These are phyloP conservation scores for Melanotaenia pygmaea DNA, from an alignment of 2,797 vertebrate species.

Conservation along the genomic window DNA sequence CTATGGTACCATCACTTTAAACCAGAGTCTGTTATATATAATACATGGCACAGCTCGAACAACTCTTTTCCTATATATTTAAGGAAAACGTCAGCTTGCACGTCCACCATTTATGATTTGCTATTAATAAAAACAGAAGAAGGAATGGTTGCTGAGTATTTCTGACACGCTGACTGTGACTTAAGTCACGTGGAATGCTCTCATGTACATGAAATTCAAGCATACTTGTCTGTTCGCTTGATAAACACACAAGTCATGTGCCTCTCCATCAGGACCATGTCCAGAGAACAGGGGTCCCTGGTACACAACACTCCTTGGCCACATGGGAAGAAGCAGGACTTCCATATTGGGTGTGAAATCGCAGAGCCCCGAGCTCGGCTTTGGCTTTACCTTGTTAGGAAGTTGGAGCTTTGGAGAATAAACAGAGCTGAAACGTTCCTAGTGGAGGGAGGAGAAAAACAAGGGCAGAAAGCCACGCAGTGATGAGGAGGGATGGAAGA, in stretches of 20 bases:
- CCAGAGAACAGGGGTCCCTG: constrained; percentile 56
- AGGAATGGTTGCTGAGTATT: not conserved
- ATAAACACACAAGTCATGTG: constrained; percentile 44
- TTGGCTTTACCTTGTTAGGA: constrained; percentile 86
- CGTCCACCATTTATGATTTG: too few relatives aligned
- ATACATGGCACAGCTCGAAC: too few relatives aligned
- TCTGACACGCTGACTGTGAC: constrained; percentile 16
- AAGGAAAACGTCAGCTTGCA: too few relatives aligned
- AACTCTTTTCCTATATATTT: too few relatives aligned
- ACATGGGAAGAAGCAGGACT: constrained; percentile 67
- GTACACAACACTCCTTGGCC: constrained; percentile 56
- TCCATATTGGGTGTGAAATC: constrained; percentile 86
- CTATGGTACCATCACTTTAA: too few relatives aligned
- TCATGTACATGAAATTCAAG: constrained; percentile 29
- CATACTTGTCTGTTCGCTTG: constrained; percentile 18
- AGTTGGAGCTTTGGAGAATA: constrained; percentile 76
- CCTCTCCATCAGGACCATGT: constrained; percentile 29
- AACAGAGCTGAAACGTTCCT: constrained; percentile 72
- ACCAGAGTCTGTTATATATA: too few relatives aligned
- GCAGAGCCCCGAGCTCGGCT: constrained; percentile 33
- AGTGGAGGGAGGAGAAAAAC: constrained; percentile 21
- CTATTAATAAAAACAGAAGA: too few relatives aligned
- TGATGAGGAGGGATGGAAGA: constrained; percentile 8
- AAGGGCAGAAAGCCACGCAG: not conserved
- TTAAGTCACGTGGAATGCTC: constrained; percentile 24